Conservation (phyloP, 2,113 vertebrate species). For the Vimba vimba region DNA sequence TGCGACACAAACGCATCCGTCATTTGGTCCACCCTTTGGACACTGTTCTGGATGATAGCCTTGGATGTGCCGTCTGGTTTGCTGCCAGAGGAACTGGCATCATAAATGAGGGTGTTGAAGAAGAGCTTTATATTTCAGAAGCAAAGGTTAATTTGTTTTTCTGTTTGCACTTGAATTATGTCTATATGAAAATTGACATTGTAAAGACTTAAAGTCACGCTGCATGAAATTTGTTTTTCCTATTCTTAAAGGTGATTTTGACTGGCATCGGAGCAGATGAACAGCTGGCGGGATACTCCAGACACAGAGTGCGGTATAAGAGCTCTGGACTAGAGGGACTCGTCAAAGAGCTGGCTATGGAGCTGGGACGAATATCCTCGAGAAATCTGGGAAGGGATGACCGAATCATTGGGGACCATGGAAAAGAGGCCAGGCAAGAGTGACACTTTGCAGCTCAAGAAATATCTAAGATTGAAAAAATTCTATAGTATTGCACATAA, state of each 20-base stretch:
- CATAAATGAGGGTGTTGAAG: slow-evolving; percentile 63
- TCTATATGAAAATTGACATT: neutral
- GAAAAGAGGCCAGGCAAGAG: slow-evolving; percentile 91
- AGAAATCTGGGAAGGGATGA: slow-evolving; percentile 96
- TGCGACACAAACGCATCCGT: slow-evolving; percentile 75
- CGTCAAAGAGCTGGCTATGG: slow-evolving; percentile 87
- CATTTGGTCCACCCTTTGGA: slow-evolving; percentile 86
- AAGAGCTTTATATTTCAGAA: slow-evolving; percentile 76
- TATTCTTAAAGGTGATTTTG: slow-evolving; percentile 81
- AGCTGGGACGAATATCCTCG: slow-evolving; percentile 87
- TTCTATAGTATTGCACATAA: neutral
- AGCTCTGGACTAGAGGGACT: slow-evolving; percentile 79
- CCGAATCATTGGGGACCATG: slow-evolving; percentile 88
- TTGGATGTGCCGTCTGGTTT: slow-evolving; percentile 97
- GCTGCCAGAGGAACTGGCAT: slow-evolving; percentile 86
- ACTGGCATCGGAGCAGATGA: slow-evolving; percentile 96
- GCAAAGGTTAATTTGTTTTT: slow-evolving; percentile 81
- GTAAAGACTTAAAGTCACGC: neutral
- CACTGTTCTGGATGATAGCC: slow-evolving; percentile 94
- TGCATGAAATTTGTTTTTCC: neutral
- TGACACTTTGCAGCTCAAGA: neutral
- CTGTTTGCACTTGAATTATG: neutral
- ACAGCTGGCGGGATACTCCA: slow-evolving; percentile 93
- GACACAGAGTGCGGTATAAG: slow-evolving; percentile 85
- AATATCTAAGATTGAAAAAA: neutral